Evolutionary conservation across 2,113 vertebrate genomes (phyloP).

Genomic region (Mesocricetus auratus): DNA sequence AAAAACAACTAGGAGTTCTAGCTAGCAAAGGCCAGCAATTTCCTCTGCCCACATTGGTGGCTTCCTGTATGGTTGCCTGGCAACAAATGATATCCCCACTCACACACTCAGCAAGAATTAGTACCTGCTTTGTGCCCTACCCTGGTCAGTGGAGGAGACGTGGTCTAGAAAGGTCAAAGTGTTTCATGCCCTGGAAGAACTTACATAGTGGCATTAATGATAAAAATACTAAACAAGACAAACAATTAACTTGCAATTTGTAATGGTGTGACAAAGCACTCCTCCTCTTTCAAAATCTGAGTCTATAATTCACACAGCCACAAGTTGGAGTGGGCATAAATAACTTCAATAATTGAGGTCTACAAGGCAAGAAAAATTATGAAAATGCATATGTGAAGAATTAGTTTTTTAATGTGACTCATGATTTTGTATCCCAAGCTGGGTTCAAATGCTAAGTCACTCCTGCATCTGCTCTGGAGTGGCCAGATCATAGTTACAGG

Average conservation of each 20-base stretch:
- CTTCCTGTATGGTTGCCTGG: background rate
- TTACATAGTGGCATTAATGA: background rate
- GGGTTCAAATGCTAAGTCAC: background rate
- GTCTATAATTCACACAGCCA: background rate
- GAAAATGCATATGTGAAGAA: background rate
- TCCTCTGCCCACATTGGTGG: background rate
- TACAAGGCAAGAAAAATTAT: background rate
- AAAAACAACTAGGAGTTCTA: background rate
- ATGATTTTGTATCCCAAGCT: background rate
- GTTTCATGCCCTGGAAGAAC: background rate
- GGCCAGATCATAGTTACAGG: background rate
- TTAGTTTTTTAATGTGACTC: background rate
- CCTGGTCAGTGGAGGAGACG: background rate
- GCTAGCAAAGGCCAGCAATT: background rate
- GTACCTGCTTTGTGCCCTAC: background rate
- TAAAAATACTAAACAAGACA: background rate
- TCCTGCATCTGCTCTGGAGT: background rate
- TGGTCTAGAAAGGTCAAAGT: background rate
- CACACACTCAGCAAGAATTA: background rate
- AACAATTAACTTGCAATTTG: background rate
- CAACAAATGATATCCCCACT: background rate
- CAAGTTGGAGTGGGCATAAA: background rate
- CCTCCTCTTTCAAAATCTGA: background rate
- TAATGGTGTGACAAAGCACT: background rate
- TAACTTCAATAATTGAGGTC: background rate